Conservation (phyloP, 1,140 invertebrate genomes). For the Eurosta solidaginis region DNA sequence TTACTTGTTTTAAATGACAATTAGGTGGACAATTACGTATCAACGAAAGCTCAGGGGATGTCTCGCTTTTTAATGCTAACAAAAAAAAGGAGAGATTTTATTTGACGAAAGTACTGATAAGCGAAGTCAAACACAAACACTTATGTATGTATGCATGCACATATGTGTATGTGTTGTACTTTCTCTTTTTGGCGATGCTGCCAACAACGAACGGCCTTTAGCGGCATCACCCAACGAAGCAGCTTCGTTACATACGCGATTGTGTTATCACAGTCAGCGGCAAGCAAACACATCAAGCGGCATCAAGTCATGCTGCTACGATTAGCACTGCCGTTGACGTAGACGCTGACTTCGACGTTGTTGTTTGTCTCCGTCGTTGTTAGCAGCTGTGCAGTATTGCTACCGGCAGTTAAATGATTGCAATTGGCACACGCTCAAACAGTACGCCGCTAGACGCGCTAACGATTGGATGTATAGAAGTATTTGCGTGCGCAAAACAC, state of each 20-base stretch:
- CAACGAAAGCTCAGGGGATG: too few species aligned
- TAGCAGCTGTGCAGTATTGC: background rate
- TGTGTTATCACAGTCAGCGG: background rate
- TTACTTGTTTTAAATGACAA: too few species aligned
- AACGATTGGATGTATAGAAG: constrained; percentile 2
- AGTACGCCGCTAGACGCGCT: constrained; percentile 16
- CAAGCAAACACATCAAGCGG: too few species aligned
- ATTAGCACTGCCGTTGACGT: background rate
- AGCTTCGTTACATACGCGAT: background rate
- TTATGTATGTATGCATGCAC: too few species aligned
- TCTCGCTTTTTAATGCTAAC: too few species aligned
- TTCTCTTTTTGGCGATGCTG: too few species aligned
- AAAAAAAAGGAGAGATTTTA: too few species aligned
- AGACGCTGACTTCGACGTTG: background rate
- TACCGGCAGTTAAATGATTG: constrained; percentile 1
- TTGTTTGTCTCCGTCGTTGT: background rate
- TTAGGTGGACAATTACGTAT: too few species aligned
- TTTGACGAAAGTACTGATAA: too few species aligned
- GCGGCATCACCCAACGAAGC: background rate
- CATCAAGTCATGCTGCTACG: background rate
- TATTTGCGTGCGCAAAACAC: background rate
- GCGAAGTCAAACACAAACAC: too few species aligned
- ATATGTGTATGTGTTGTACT: too few species aligned
- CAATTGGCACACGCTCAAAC: constrained; percentile 2
- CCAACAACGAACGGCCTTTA: too few species aligned